A percentile compares a stretch with the other conserved stretches of the same genome.
phyloP scores from a whole-genome alignment of 2,888 invertebrate species.

The Trachelus stipa region DNA sequence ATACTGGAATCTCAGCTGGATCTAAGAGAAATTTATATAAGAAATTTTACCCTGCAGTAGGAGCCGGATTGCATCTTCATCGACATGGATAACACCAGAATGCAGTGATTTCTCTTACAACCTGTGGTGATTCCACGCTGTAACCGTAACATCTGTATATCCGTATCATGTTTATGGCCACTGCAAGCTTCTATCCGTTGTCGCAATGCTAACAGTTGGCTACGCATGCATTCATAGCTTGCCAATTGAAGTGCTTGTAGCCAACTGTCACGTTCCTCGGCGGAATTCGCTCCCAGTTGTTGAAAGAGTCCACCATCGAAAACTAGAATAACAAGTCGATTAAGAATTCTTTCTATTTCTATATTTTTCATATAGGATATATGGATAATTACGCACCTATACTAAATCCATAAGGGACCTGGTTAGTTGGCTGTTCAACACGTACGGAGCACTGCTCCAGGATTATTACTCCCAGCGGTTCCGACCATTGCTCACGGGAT shows the following conservation, averaged over 20 bases:
- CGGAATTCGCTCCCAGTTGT: constrained; percentile 83
- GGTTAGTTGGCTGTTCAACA: constrained; percentile 74
- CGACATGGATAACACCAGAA: neutral
- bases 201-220: constrained; percentile 76
- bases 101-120: constrained; percentile 48
- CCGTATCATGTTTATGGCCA: constrained; percentile 74
- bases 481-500: constrained; percentile 87
- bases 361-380: constrained; percentile 10
- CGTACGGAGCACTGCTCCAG: constrained; percentile 88
- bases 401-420: constrained; percentile 84
- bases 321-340: constrained; percentile 68
- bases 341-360: constrained; percentile 13
- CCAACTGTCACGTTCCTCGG: constrained; percentile 88
- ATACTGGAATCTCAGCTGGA: constrained; percentile 85
- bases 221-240: constrained; percentile 84
- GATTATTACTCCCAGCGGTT: constrained; percentile 88
- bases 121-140: constrained; percentile 79
- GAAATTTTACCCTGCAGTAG: neutral
- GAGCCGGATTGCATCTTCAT: neutral
- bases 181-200: constrained; percentile 74
- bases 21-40: constrained; percentile 69
- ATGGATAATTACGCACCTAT: constrained; percentile 72
- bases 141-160: constrained; percentile 77
- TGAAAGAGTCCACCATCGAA: constrained; percentile 87
- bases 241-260: constrained; percentile 85